phyloP scores from a whole-genome alignment of 2,888 invertebrate species.

The Lepidonotus clava region DNA sequence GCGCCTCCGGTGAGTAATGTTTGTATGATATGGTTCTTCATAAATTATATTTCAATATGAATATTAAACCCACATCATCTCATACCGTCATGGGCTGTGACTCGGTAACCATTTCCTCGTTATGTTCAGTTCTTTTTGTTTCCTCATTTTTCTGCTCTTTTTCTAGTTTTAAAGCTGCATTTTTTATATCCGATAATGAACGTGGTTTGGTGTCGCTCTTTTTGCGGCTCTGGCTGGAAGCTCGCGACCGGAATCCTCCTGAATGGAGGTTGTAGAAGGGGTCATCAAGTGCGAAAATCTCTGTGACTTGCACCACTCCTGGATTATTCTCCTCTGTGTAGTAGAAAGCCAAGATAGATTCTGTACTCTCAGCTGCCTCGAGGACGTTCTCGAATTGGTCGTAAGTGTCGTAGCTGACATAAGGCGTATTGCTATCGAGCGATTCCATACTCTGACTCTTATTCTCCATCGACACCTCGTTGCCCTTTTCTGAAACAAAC shows the following conservation, averaged over 20 bases:
- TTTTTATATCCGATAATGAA: too few species aligned
- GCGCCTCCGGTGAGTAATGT: too few species aligned
- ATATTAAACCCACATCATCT: too few species aligned
- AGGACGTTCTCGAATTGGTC: slow-evolving; percentile 75
- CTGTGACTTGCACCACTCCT: slow-evolving; percentile 89
- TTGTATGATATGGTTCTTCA: too few species aligned
- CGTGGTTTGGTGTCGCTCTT: slow-evolving; percentile 16
- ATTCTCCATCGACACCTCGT: not conserved
- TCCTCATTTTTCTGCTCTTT: too few species aligned
- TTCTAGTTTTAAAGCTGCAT: too few species aligned
- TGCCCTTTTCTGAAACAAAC: not conserved
- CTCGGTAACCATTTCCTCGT: too few species aligned
- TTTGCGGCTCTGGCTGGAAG: not conserved
- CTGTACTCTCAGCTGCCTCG: slow-evolving; percentile 73
- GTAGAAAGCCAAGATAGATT: slow-evolving; percentile 73
- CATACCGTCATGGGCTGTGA: too few species aligned
- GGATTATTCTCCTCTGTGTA: slow-evolving; percentile 69
- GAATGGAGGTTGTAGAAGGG: not conserved
- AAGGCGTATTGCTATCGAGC: too few species aligned
- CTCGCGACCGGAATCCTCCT: not conserved
- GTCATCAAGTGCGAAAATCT: slow-evolving; percentile 87
- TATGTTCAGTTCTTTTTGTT: too few species aligned
- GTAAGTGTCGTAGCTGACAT: slow-evolving; percentile 59
- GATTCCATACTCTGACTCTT: not conserved
- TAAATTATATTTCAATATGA: too few species aligned